Evolutionary conservation across 2,797 vertebrate species (phyloP), one percentile per base, ranked within the genome.

Genomic region (Tinamus major): DNA sequence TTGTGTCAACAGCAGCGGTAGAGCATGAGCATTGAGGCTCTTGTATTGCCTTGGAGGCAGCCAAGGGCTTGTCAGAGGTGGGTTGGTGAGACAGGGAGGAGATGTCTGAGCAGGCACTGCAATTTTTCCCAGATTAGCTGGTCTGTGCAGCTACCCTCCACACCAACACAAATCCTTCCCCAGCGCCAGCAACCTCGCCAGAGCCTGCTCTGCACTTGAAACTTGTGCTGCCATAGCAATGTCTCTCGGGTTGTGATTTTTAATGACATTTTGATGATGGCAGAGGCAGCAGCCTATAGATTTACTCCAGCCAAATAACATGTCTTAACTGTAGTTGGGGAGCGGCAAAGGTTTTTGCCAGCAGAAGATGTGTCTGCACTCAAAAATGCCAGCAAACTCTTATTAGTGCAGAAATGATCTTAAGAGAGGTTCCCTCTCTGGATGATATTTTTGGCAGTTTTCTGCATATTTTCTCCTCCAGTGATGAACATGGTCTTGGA

Each of bases 381-480:
- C 58, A 83, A 53, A 93, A 65, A 42, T 82, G 87, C 82, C 87
- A 93, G 86, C 62, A 82, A 84, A 87, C 62, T 90, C 94, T 95
- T 93, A 91, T 86, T 90, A 95, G 91, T 33, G 61, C 35, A 75
- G 92, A 79, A 53, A 82, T 79, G 71, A 82, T 79, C 58, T 75
- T 67, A 83, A 79, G 53, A 75, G 68, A 90, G 20, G 17, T 90
- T 94, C 78, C 77, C 68, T 95, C 62, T n/a, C 53, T 58, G 61
- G 39, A 46, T 93, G 91, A 96, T 46, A 81, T 82, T 91, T 94
- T 77, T 93, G 91, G 92, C 94, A 90, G 75, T 83, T 93, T 77
- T 86, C 51, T 55, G 94, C 75, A 18, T 92, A 76, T 90, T 86
- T 90, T 85, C 39, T 49, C 53, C 53, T 68, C 90, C 75, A 92